Evolutionary conservation across 1,140 invertebrate genomes (phyloP).

Genomic region (Euura saliciscinereae): DNA sequence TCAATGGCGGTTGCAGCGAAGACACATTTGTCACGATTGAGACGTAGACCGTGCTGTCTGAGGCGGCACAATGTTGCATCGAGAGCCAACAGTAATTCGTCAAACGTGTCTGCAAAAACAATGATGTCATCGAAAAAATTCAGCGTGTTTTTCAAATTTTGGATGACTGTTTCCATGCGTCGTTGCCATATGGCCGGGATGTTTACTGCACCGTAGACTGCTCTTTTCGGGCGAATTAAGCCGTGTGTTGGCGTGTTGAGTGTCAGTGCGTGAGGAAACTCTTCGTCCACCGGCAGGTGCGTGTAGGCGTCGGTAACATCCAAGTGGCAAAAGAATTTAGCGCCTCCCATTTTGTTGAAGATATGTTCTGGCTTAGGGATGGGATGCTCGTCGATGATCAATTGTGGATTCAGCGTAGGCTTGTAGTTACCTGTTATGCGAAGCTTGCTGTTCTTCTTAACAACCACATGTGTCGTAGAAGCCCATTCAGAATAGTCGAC

Average conservation of each 20-base stretch:
- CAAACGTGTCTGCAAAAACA: constrained; percentile 11
- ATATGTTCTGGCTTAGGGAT: constrained; percentile 32
- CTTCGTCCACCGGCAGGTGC: constrained; percentile 26
- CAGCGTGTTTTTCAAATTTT: not conserved
- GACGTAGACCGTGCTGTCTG: constrained; percentile 11
- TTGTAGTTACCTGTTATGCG: constrained; percentile 39
- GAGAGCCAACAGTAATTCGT: not conserved
- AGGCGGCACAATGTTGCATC: too few species aligned
- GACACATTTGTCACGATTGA: constrained; percentile 35
- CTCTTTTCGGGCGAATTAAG: constrained; percentile 29
- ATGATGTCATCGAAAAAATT: constrained; percentile 21
- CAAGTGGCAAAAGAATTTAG: constrained; percentile 24
- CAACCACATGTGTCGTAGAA: constrained; percentile 32
- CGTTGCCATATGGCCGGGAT: constrained; percentile 25
- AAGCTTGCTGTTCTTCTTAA: constrained; percentile 33
- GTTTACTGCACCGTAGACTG: constrained; percentile 27
- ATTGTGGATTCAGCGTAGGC: constrained; percentile 33
- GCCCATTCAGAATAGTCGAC: constrained; percentile 22
- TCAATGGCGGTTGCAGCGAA: constrained; percentile 34
- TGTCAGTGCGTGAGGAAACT: not conserved
- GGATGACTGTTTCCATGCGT: constrained; percentile 14
- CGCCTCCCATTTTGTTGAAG: constrained; percentile 32
- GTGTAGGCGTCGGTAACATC: constrained; percentile 32
- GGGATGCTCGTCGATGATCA: constrained; percentile 39
- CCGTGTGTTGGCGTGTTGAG: constrained; percentile 34